Percentiles rank a stretch among this genome's conserved stretches.
These are phyloP conservation scores for Andrena flavipes DNA, from an alignment of 2,888 invertebrate species.

Conservation along the genomic window DNA sequence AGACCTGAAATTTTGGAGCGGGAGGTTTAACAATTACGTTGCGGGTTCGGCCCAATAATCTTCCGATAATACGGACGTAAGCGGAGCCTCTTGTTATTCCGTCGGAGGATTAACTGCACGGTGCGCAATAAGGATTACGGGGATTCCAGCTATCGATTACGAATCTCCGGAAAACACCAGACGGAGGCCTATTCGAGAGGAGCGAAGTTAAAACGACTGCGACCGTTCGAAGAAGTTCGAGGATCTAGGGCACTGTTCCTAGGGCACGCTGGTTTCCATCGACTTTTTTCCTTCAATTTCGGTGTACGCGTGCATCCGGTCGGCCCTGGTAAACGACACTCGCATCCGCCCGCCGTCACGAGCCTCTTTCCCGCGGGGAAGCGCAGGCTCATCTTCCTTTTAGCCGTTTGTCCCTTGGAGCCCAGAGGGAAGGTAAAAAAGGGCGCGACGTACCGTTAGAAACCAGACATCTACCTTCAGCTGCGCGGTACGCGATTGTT, in stretches of 20 bases:
- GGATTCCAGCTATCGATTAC: constrained; percentile 31
- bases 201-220: background rate
- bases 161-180: constrained; percentile 31
- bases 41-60: constrained; percentile 29
- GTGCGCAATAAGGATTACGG: constrained; percentile 55
- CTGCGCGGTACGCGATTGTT: constrained; percentile 2
- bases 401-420: constrained; percentile 11
- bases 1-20: background rate
- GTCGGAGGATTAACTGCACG: constrained; percentile 43
- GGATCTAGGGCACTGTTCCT: no score
- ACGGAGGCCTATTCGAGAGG: background rate
- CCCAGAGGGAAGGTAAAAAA: constrained; percentile 12
- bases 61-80: constrained; percentile 51
- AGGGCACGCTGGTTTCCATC: constrained; percentile 4
- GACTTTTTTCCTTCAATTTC: background rate
- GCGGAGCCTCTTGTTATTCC: constrained; percentile 41
- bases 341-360: constrained; percentile 42
- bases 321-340: constrained; percentile 21
- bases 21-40: constrained; percentile 15
- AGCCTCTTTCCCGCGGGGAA: constrained; percentile 28
- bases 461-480: constrained; percentile 23
- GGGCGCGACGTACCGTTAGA: constrained; percentile 49
- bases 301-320: constrained; percentile 25
- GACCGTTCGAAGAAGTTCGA: no score
- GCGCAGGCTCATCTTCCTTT: constrained; percentile 20